Conservation (phyloP, 2,113 vertebrate genomes). For the Marcusenius ussheri region DNA sequence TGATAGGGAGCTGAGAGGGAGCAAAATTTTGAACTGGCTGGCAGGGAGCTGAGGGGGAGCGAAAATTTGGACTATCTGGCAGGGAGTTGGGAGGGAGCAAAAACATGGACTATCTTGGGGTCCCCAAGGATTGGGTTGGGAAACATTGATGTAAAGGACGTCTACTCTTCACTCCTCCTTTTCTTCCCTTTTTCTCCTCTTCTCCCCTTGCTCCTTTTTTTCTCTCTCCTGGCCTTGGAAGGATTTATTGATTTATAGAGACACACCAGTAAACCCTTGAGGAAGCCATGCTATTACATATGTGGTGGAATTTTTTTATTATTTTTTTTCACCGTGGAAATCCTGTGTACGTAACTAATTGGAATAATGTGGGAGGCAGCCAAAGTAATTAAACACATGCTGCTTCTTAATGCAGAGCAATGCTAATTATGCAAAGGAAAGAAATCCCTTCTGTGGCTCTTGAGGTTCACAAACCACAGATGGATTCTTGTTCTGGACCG, state of each 20-base stretch:
- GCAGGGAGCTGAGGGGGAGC: too few relatives aligned
- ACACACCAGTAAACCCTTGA: background rate
- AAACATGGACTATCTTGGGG: background rate
- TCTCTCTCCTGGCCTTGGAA: background rate
- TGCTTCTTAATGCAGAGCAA: constrained; percentile 22
- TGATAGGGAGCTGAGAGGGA: background rate
- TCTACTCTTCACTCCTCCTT: background rate
- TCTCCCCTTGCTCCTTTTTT: background rate
- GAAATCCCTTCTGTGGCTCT: constrained; percentile 22
- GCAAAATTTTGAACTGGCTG: background rate
- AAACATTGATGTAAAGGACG: background rate
- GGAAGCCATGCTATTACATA: background rate
- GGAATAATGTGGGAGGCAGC: constrained; percentile 39
- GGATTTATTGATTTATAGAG: background rate
- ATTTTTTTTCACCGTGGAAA: background rate
- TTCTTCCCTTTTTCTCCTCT: background rate
- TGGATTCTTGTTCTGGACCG: constrained; percentile 8
- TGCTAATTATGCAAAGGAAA: constrained; percentile 35
- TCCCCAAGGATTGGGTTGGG: background rate
- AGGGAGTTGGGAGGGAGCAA: background rate
- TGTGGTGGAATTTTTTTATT: background rate
- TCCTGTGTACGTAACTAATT: constrained; percentile 15
- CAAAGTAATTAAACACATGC: constrained; percentile 49
- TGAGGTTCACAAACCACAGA: background rate
- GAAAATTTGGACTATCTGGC: background rate